Base-by-base conservation (phyloP, 2,797 vertebrate species). In the Coregonus suidteri region DNA sequence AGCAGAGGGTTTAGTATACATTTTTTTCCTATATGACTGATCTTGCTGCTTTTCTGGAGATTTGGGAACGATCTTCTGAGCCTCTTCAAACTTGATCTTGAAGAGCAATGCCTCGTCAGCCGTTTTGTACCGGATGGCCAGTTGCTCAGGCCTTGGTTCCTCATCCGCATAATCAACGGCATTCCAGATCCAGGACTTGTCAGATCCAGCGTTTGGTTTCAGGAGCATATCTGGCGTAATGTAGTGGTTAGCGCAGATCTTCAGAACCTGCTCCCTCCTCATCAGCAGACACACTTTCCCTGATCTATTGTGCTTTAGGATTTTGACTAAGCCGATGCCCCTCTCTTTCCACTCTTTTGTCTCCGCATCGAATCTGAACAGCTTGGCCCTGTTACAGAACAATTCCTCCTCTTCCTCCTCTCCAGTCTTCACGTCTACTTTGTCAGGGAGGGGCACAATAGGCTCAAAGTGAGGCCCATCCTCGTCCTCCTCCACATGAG, bases 401-500 rank as follows among this genome's bases (percentile, higher is more conserved):
- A 98, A 95, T 84, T 98, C 97, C 84, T 99, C 97, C 82, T 99
- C 98, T 73, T 99, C 98, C 90, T 99, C 98, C 71, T 99, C 98
- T 11, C 98, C 98, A 0, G 98, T 99, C 93, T 97, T 99, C 6
- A 99, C 96, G 90, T 99, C 97, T 73, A 99, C 95, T 87, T 99
- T 99, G 85, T 99, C 97, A 79, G 98, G 98, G 59, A 99, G 96
- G 16, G 97, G 98, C 11, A 99, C 97, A 51, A 99, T 98, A 34
- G 98, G 98, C 82, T 99, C 98, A 94, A 99, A 99, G 85, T 99
- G 98, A 83, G 98, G 98, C 4, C 98, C 98, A 75, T 99, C 98
- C 70, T 99, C 98, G 59, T 98, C 97, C 4, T 99, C 98, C 25
- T 99, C 98, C 78, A 90, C 94, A 65, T 94, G 96, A 41, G 87